These are phyloP conservation scores for Rotaria sp. DNA, from an alignment of 2,888 invertebrate genomes.

Conservation along the genomic window DNA sequence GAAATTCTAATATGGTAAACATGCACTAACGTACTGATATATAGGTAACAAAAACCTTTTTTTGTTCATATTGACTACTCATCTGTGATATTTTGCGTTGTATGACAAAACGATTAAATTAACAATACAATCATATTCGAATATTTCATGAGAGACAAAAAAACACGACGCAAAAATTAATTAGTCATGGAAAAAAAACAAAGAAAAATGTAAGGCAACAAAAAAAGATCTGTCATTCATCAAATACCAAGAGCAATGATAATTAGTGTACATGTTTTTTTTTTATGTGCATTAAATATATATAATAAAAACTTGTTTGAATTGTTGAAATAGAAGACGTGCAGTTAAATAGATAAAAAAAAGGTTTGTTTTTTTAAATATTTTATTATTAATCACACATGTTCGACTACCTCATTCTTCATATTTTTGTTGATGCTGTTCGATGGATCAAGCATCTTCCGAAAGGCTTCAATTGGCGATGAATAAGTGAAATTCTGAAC, in stretches of 20 bases:
- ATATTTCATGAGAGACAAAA: background rate
- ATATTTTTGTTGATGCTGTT: background rate
- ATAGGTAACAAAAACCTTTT: background rate
- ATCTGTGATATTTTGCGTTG: background rate
- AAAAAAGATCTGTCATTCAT: background rate
- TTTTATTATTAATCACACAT: background rate
- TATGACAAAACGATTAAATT: background rate
- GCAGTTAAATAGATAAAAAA: background rate
- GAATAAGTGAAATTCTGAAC: background rate
- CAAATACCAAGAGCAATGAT: background rate
- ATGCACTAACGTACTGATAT: background rate
- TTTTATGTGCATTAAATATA: background rate
- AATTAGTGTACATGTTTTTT: background rate
- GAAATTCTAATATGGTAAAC: background rate
- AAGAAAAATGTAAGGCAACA: background rate
- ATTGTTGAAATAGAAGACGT: constrained; percentile 8
- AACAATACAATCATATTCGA: background rate
- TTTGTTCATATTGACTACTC: background rate
- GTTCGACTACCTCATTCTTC: constrained; percentile 15
- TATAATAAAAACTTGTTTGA: background rate
- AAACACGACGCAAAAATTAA: background rate
- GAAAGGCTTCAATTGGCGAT: constrained; percentile 9
- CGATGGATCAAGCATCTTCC: background rate
- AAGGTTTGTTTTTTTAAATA: background rate
- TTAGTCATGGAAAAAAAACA: background rate